Evolutionary conservation across 2,888 invertebrate species (phyloP), one percentile per base, ranked within the genome.

Genomic region (Seira musarum): DNA sequence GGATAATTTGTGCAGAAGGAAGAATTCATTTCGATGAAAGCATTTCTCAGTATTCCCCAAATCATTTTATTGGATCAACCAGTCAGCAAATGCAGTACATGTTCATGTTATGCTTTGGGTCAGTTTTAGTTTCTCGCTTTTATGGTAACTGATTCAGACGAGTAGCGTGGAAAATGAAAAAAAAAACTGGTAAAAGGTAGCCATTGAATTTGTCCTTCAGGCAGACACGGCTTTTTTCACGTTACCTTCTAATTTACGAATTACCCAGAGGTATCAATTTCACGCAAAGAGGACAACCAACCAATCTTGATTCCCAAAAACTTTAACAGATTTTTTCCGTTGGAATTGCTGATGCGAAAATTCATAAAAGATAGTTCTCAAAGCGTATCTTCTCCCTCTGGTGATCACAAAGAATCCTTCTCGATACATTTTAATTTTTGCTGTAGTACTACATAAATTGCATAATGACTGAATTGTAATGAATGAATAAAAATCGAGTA

Each of bases 381-480:
- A n/a, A n/a, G n/a, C n/a, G n/a, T n/a, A n/a, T 40, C 40, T 40
- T 13, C 40, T 8, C 40, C 13, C 40, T 40, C 40, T 13, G 13
- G 40, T 40, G 40, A 40, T 40, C 40, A 40, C 6, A 13, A 6
- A 40, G 40, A 6, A 40, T 40, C 40, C 13, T 13, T 40, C 40
- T 64, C 63, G 22, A 71, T 71, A n/a, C 71, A 40, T 60, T 60
- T 71, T 71, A 71, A 63, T 71, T 71, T 71, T 71, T 71, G 17
- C 61, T n/a, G 5, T 22, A n/a, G 3, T 66, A 30, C 3, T 35
- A 30, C 21, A 8, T 40, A 5, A 17, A 67, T n/a, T 63, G 71
- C 49, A 24, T 63, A 71, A 71, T 71, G 71, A 71, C 71, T 71
- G 46, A 71, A 71, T 71, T 60, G 24, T 71, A 71, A 71, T 71